Evolutionary conservation across 2,888 invertebrate genomes (phyloP), one percentile per base, ranked within the genome.

Genomic region (Orchesella flavescens): DNA sequence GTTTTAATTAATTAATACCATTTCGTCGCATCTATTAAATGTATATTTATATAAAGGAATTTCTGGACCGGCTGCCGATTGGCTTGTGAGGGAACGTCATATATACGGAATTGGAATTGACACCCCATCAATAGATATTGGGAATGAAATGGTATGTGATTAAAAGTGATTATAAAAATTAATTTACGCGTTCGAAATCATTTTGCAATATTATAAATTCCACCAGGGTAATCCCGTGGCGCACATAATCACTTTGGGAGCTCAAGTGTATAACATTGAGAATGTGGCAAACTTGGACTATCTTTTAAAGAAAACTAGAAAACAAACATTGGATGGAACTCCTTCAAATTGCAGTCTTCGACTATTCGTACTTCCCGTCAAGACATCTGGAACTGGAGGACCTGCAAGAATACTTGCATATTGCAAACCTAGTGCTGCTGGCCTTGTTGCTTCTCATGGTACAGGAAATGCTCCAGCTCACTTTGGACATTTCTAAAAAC

Each of bases 51-150:
- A 7, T 34, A n/a, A 17, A 91, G 93, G 93, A 53, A 86, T 93
- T 57, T 92, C 93, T 66, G 91, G 91, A 86, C 92, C 92, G 66
- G 92, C 93, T 19, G 93, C 93, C 0, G 90, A 92, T 74, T 93
- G 93, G 93, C 91, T 94, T 83, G 91, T 91, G 0, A 89, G 91
- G 0, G 89, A 92, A 59, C 91, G 92, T 9, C 91, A 92, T 85
- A 92, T 94, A 81, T 91, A 93, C 1, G 94, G 94, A 0, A 92
- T 94, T 0, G 94, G 92, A 0, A 91, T 93, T 0, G 94, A 94
- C 89, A 92, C 93, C 0, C 92, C 93, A 0, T 93, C 93, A 10
- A 89, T 93, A 0, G 94, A 94, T 90, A 91, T 92, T 0, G 93
- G 93, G 86, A 87, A 89, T 88, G 89, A 91, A 88, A 84, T 88